Base-by-base conservation (phyloP, 1,140 invertebrate genomes). In the Drosophila rufa region DNA sequence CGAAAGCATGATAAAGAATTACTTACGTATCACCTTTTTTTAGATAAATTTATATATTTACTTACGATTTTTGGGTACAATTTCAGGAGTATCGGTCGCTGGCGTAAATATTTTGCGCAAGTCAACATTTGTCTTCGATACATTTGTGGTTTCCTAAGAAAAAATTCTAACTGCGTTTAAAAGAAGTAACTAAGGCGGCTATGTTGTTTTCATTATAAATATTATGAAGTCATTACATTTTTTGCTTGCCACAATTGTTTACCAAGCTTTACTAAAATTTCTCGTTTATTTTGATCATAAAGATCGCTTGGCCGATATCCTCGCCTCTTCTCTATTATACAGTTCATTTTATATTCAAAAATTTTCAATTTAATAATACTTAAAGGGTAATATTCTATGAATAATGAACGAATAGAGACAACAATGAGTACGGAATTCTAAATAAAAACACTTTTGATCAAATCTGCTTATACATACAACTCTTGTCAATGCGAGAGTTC, bases 31-130 rank as follows among this genome's bases (percentile, higher is more conserved):
- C 87, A 91, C 87, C 87, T 80, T 91, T 86, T 76, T 30, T 60
- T 8, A 4, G 7, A 56, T 42, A 30, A 12, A 2, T 47, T 25
- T 17, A 40, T 40, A 7, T 15, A 12, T 36, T n/a, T 93, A 94
- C 94, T 94, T 94, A 94, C 95, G 94, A 78, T 95, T 95, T 93
- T 95, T 95, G 8, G 95, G 95, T 66, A 95, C 93, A 69, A 95
- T 93, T 86, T 96, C 95, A 58, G 95, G 95, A 61, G 95, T 94
- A 94, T 97, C 96, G 12, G 95, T 94, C 17, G 97, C 96, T 42
- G 97, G 97, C 4, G 96, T 97, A 91, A 98, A 96, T 82, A 97
- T 95, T 93, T 97, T 97, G 91, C 97, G 96, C 80, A 97, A 94
- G 91, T 97, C 96, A 79, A 97, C 95, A 55, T 55, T 38, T 65